Evolutionary conservation across 1,140 invertebrate genomes (phyloP).

Genomic region (Elymnias hypermnestra): DNA sequence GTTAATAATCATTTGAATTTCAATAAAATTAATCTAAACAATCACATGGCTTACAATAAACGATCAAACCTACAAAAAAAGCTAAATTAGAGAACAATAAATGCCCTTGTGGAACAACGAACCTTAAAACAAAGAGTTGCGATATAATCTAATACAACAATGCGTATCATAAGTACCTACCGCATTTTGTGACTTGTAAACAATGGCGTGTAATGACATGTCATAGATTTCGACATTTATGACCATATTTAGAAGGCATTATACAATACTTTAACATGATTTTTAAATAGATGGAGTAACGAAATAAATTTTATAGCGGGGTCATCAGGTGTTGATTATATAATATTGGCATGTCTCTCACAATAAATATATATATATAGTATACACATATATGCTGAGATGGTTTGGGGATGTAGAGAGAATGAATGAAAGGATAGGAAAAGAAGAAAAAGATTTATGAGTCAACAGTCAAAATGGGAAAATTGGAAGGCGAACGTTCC

Average conservation of each 20-base stretch:
- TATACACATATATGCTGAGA: no score
- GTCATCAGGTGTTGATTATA: background rate
- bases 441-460: no score
- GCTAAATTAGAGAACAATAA: slow-evolving; percentile 17
- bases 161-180: slow-evolving; percentile 4
- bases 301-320: background rate
- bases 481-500: no score
- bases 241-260: background rate
- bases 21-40: slow-evolving; percentile 1
- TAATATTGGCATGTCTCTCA: no score
- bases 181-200: slow-evolving; percentile 8
- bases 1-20: background rate
- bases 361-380: no score
- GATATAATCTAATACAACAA: slow-evolving; percentile 16
- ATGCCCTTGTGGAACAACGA: slow-evolving; percentile 14
- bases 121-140: slow-evolving; percentile 13
- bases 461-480: no score
- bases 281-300: background rate
- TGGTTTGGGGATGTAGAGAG: no score
- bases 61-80: slow-evolving; percentile 8
- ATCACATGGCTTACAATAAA: slow-evolving; percentile 1
- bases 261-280: background rate
- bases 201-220: slow-evolving; percentile 13
- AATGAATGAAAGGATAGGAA: no score
- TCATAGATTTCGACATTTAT: slow-evolving; percentile 9